Conservation (phyloP, 2,797 vertebrate species). For the Melanotaenia parkinsoni region DNA sequence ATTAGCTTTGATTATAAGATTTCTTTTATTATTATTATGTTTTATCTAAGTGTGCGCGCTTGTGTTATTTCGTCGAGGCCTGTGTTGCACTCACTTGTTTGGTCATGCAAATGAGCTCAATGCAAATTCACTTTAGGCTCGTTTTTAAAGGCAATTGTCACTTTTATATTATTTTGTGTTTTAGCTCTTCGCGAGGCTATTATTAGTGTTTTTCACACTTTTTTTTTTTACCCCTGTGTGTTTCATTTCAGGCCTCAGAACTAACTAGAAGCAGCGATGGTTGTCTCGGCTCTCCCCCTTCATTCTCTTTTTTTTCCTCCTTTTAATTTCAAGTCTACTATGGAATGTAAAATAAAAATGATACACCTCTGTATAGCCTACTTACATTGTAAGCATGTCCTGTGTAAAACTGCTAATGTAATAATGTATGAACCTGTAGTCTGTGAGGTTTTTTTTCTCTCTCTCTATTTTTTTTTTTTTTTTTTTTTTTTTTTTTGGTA, state of each 20-base stretch:
- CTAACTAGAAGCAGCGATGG: conserved; percentile 88
- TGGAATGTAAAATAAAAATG: conserved; percentile 93
- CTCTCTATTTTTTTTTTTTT: not conserved
- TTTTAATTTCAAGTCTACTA: conserved; percentile 81
- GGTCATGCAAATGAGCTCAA: conserved; percentile 75
- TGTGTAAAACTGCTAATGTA: conserved; percentile 94
- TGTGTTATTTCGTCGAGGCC: conserved; percentile 67
- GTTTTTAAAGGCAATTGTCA: conserved; percentile 73
- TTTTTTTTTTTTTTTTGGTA: conserved; percentile 76
- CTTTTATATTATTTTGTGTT: conserved; percentile 73
- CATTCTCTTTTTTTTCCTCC: conserved; percentile 47
- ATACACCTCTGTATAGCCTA: conserved; percentile 89
- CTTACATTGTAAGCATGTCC: conserved; percentile 97
- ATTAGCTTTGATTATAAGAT: conserved; percentile 55
- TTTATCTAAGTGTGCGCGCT: conserved; percentile 45
- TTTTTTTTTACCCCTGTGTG: conserved; percentile 67
- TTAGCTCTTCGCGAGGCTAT: conserved; percentile 61
- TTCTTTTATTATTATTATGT: conserved; percentile 23
- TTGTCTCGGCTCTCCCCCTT: conserved; percentile 82
- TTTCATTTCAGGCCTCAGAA: conserved; percentile 92
- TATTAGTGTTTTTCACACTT: conserved; percentile 48
- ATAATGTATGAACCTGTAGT: conserved; percentile 91
- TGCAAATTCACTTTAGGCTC: conserved; percentile 69
- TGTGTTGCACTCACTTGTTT: conserved; percentile 71
- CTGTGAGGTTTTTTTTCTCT: conserved; percentile 83